Conservation (phyloP, 2,888 invertebrate species). For the Ophion ellenae region DNA sequence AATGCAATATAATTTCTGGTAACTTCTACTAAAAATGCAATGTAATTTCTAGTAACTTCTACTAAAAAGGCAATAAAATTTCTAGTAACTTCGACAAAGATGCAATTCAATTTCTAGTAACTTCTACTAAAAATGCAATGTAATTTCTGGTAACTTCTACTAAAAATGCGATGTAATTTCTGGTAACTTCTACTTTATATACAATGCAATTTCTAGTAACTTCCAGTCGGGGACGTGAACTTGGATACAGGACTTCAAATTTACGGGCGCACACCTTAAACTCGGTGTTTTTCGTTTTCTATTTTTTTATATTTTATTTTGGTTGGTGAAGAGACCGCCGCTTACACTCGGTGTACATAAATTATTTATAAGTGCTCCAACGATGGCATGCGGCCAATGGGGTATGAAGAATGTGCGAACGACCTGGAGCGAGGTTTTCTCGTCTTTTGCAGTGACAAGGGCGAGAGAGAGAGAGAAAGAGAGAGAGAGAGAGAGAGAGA, state of each 20-base stretch:
- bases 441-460: slow-evolving; percentile 25
- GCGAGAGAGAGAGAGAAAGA: slow-evolving; percentile 12
- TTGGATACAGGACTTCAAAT: neutral
- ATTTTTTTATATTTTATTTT: slow-evolving; percentile 12
- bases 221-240: too few relatives aligned
- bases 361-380: slow-evolving; percentile 58
- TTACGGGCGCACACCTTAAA: neutral
- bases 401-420: slow-evolving; percentile 68
- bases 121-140: too few relatives aligned
- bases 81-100: too few relatives aligned
- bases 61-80: too few relatives aligned
- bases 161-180: too few relatives aligned
- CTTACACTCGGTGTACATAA: slow-evolving; percentile 53
- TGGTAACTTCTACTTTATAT: too few relatives aligned
- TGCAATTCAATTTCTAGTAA: too few relatives aligned
- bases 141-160: too few relatives aligned
- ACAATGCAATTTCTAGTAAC: too few relatives aligned
- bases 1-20: too few relatives aligned
- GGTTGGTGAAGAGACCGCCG: slow-evolving; percentile 12
- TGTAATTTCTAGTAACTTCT: too few relatives aligned
- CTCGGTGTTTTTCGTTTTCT: neutral
- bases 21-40: too few relatives aligned
- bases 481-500: neutral
- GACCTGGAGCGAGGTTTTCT: slow-evolving; percentile 44
- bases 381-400: slow-evolving; percentile 71